A percentile compares a stretch with the other conserved stretches of the same genome.
phyloP scores from a whole-genome alignment of 1,140 invertebrate genomes.

The Drosophila kohkoa region DNA sequence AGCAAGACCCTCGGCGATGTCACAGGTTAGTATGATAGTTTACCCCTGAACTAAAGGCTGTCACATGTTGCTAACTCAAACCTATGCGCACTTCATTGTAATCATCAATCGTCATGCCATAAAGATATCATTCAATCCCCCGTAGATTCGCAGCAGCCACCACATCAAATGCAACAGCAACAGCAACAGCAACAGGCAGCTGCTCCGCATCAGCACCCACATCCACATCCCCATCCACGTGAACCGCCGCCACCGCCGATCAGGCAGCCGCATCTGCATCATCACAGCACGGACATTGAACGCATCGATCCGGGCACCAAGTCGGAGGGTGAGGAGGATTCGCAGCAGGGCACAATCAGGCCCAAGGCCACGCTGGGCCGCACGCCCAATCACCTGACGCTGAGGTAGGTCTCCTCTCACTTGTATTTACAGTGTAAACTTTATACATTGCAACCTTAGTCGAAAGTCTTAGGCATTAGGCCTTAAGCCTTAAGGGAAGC shows the following conservation, averaged over 20 bases:
- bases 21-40: constrained; percentile 87
- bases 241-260: constrained; percentile 73
- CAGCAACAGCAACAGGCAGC: constrained; percentile 56
- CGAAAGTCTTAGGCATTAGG: no score
- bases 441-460: no score
- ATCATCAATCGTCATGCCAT: constrained; percentile 54
- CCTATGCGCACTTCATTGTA: neutral
- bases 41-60: no score
- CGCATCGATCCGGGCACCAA: constrained; percentile 91
- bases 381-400: constrained; percentile 96
- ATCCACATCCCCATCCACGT: constrained; percentile 72
- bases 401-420: constrained; percentile 86
- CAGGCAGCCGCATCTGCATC: constrained; percentile 78
- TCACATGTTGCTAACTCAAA: neutral
- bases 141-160: constrained; percentile 33
- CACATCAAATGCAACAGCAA: constrained; percentile 56
- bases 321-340: constrained; percentile 95
- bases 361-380: constrained; percentile 92
- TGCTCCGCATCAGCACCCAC: constrained; percentile 47
- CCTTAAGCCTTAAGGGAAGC: no score
- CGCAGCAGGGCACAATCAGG: constrained; percentile 88
- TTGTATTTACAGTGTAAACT: no score
- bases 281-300: constrained; percentile 84
- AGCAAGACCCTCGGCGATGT: constrained; percentile 96
- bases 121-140: constrained; percentile 34